Conservation (phyloP, 2,797 vertebrate species). For the Acropternis orthonyx region DNA sequence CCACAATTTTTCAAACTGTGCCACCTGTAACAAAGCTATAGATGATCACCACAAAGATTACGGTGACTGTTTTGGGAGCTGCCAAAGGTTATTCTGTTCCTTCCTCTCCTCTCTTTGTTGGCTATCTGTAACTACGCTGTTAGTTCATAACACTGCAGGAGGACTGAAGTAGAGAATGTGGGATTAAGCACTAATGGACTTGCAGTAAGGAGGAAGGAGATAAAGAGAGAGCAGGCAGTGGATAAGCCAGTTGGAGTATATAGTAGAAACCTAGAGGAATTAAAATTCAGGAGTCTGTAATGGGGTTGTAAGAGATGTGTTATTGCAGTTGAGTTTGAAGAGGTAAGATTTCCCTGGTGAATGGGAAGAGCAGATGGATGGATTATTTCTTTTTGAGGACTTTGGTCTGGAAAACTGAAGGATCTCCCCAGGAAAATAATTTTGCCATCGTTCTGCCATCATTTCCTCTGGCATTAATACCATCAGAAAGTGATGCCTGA, state of each 20-base stretch:
- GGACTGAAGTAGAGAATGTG: background rate
- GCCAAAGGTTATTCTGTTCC: background rate
- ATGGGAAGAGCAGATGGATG: background rate
- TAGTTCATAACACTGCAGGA: background rate
- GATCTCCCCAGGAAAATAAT: accelerated
- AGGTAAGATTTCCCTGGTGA: background rate
- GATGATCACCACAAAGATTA: background rate
- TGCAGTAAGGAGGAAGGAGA: background rate
- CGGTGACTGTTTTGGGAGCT: background rate
- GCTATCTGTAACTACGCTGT: background rate
- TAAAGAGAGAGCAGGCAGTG: background rate
- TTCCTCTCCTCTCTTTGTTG: background rate
- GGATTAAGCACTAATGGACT: background rate
- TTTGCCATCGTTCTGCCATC: background rate
- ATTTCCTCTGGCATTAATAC: background rate
- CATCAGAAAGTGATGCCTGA: background rate
- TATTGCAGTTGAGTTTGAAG: background rate
- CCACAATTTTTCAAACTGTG: background rate
- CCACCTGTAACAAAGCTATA: background rate
- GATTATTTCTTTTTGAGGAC: background rate
- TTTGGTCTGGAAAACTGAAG: background rate
- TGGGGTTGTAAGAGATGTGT: background rate
- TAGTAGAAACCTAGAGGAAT: background rate
- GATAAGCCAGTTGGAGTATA: background rate
- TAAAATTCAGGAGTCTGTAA: background rate